These are phyloP conservation scores for Drosophila mulleri DNA, from an alignment of 2,888 invertebrate species.

Conservation along the genomic window DNA sequence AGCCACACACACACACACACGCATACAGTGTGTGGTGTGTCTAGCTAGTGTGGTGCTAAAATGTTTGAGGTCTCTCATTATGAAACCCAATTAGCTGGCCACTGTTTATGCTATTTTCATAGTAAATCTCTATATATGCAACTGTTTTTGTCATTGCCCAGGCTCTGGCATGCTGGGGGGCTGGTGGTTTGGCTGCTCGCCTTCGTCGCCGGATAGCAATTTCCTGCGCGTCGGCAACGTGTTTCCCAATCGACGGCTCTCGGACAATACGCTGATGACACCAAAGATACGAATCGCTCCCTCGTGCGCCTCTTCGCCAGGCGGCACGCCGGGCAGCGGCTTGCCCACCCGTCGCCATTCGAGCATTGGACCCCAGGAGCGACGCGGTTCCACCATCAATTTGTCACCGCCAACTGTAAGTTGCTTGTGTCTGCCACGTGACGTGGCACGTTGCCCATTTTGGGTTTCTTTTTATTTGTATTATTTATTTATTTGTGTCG, in stretches of 20 bases:
- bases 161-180: conserved; percentile 89
- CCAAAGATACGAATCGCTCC: conserved; percentile 95
- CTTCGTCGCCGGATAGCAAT: conserved; percentile 93
- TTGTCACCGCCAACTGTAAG: conserved; percentile 95
- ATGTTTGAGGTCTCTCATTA: conserved; percentile 31
- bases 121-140: conserved; percentile 7
- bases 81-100: conserved; percentile 63
- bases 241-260: conserved; percentile 94
- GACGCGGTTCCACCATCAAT: conserved; percentile 93
- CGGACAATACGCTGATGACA: conserved; percentile 96
- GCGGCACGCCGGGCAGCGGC: conserved; percentile 89
- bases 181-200: conserved; percentile 94
- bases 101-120: conserved; percentile 20
- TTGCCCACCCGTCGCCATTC: conserved; percentile 95
- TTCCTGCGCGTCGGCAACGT: conserved; percentile 93
- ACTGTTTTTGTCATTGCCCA: conserved; percentile 68
- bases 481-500: conserved; percentile 24
- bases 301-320: conserved; percentile 94
- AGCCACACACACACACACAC: conserved; percentile 11
- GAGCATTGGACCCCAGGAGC: conserved; percentile 95
- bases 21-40: neutral
- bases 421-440: conserved; percentile 71
- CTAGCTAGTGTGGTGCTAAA: conserved; percentile 2
- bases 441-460: conserved; percentile 29
- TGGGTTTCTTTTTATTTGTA: conserved; percentile 24